phyloP scores from a whole-genome alignment of 2,797 vertebrate species.

The Microctenopoma lineatum region DNA sequence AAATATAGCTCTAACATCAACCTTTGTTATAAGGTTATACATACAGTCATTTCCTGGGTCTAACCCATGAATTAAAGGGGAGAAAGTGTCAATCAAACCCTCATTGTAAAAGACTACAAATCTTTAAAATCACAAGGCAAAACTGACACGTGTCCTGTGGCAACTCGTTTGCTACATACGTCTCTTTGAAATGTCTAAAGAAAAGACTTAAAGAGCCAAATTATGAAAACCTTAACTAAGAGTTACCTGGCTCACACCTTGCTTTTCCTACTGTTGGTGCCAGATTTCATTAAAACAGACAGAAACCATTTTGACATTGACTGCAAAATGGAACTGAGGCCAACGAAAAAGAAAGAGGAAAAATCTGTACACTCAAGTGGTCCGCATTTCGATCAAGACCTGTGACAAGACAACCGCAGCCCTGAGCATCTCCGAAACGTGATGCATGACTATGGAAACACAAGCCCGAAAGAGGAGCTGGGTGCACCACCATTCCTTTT shows the following conservation, averaged over 20 bases:
- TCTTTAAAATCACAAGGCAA: slow-evolving; percentile 73
- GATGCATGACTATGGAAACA: slow-evolving; percentile 67
- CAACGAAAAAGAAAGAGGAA: slow-evolving; percentile 24
- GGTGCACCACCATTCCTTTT: slow-evolving; percentile 52
- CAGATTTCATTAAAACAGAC: slow-evolving; percentile 63
- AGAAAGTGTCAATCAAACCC: slow-evolving; percentile 69
- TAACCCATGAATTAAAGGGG: slow-evolving; percentile 55
- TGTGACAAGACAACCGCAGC: slow-evolving; percentile 60
- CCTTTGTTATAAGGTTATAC: slow-evolving; percentile 66
- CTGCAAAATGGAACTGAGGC: slow-evolving; percentile 62
- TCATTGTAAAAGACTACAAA: slow-evolving; percentile 73
- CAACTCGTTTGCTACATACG: slow-evolving; percentile 66
- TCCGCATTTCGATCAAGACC: slow-evolving; percentile 68
- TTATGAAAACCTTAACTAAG: slow-evolving; percentile 37
- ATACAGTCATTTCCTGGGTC: slow-evolving; percentile 66
- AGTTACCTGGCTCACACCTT: slow-evolving; percentile 38
- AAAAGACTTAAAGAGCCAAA: slow-evolving; percentile 57
- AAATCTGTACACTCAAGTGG: slow-evolving; percentile 71
- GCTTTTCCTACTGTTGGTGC: slow-evolving; percentile 40
- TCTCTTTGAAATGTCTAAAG: slow-evolving; percentile 54
- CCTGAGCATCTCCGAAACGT: slow-evolving; percentile 69
- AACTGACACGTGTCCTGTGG: slow-evolving; percentile 65
- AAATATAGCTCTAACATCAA: slow-evolving; percentile 73
- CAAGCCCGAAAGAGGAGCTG: slow-evolving; percentile 56
- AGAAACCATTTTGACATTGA: slow-evolving; percentile 50